Evolutionary conservation across 2,888 invertebrate species (phyloP), one percentile per base, ranked within the genome.

Genomic region (Cryptosula pallasiana): DNA sequence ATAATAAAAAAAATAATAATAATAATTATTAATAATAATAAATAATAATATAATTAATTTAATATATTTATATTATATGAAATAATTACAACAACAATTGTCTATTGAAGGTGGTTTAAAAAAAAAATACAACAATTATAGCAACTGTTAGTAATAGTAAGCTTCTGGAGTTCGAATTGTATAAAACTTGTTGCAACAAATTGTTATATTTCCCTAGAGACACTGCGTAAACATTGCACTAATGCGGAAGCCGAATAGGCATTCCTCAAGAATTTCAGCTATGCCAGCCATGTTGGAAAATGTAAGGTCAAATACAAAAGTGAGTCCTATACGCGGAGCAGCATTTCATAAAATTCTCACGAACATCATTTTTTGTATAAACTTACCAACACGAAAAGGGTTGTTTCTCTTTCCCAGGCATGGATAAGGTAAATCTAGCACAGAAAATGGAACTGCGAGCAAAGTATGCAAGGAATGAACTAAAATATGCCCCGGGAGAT

Each of bases 221-320:
- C 45, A 45, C 45, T 45, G 20, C 45, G 45, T 20, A 63, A 63
- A 63, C 63, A 27, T 27, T 32, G 27, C 27, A n/a, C 16, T 27
- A 27, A 63, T 32, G 63, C 63, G 63, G 63, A 63, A 63, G 63
- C 63, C 13, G 13, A 32, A 34, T 25, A 63, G 63, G 63, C 63
- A 25, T 63, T 63, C 63, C 63, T 63, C 29, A 63, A 63, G 63
- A 63, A 63, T 63, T 63, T 63, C 63, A 63, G 63, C 32, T 63
- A 63, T 63, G 63, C 63, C 63, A 63, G 63, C 63, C 63, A 63
- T 63, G 63, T 63, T 63, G 25, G 63, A 63, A 63, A 34, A 3
- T 63, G 29, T 34, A 34, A 63, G 63, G 63, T 63, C 63, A 63
- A 27, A 9, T 2, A 63, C 32, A n/a, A 32, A 63, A 5, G 13